These are phyloP conservation scores for Diadumene lineata DNA, from an alignment of 92 coral and sea anemone genomes.

Conservation along the genomic window DNA sequence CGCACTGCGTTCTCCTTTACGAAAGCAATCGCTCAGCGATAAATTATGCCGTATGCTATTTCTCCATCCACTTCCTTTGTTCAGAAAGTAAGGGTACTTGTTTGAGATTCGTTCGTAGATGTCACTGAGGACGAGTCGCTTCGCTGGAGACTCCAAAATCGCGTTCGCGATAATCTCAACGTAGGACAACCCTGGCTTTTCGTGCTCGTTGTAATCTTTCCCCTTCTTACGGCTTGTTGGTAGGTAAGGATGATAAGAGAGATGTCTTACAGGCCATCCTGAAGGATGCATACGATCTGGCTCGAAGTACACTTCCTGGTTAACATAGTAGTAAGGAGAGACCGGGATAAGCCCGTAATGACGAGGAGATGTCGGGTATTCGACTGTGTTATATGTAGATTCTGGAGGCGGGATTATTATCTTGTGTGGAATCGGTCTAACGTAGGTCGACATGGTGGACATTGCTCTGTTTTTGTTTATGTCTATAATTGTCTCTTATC, in stretches of 20 bases:
- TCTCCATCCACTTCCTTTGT: conserved; percentile 55
- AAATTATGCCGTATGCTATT: conserved; percentile 61
- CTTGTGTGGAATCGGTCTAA: neutral
- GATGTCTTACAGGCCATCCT: neutral
- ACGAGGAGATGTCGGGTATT: too few relatives aligned
- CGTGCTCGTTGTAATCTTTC: conserved; percentile 8
- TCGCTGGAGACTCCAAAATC: conserved; percentile 46
- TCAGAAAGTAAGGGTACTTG: conserved; percentile 47
- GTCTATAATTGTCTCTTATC: too few relatives aligned
- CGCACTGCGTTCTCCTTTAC: conserved; percentile 49
- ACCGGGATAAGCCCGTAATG: conserved; percentile 7
- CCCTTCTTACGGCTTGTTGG: neutral
- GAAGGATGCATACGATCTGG: neutral
- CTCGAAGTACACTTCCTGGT: neutral
- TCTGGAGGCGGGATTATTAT: conserved; percentile 3
- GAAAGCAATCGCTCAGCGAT: conserved; percentile 55
- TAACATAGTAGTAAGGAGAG: neutral
- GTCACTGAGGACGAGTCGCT: conserved; percentile 48
- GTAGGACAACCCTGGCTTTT: conserved; percentile 49
- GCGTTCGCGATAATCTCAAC: conserved; percentile 52
- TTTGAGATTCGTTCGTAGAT: conserved; percentile 42
- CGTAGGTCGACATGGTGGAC: conserved; percentile 15
- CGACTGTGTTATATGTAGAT: too few relatives aligned
- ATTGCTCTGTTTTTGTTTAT: too few relatives aligned
- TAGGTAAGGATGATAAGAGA: neutral